phyloP scores from a whole-genome alignment of 2,113 vertebrate species.

The Redunca redunca region DNA sequence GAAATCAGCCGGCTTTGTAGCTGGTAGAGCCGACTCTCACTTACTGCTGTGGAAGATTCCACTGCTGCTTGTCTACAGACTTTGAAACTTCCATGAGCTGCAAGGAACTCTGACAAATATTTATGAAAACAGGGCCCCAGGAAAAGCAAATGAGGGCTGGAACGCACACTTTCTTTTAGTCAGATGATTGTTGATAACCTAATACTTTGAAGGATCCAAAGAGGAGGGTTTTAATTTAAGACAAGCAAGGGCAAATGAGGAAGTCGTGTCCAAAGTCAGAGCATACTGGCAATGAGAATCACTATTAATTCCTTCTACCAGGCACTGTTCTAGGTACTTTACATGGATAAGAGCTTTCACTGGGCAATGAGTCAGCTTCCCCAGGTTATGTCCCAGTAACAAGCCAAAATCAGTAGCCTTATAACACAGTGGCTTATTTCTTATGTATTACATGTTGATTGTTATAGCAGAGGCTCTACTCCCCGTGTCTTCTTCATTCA shows the following conservation, averaged over 20 bases:
- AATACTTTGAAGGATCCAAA: neutral
- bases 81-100: neutral
- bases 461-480: neutral
- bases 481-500: neutral
- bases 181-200: neutral
- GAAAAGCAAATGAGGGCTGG: neutral
- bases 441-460: too few species aligned
- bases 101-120: neutral
- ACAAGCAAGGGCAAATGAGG: neutral
- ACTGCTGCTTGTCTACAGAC: neutral
- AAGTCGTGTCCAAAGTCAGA: neutral
- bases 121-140: neutral
- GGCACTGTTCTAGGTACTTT: neutral
- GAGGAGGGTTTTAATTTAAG: neutral
- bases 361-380: neutral
- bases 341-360: neutral
- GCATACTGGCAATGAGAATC: too few species aligned
- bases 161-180: neutral
- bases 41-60: neutral
- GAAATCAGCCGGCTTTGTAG: neutral
- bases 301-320: fast-evolving
- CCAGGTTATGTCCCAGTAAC: neutral
- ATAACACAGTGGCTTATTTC: neutral
- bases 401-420: neutral
- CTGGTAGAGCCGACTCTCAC: neutral